phyloP scores from a whole-genome alignment of 1,140 invertebrate genomes.

The Procambarus virginalis region DNA sequence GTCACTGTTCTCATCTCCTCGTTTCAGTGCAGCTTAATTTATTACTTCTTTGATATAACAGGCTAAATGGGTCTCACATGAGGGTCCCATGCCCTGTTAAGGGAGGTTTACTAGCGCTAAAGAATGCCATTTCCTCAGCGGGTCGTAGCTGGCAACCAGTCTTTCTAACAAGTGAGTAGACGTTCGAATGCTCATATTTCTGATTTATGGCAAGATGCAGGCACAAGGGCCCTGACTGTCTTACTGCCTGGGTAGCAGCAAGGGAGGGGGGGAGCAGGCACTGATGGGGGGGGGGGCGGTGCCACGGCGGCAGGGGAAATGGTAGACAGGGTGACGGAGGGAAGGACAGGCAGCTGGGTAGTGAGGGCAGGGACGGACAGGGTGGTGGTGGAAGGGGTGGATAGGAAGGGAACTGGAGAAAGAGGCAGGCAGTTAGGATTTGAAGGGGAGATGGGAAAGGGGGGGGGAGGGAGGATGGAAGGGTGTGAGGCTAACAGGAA shows the following conservation, averaged over 20 bases:
- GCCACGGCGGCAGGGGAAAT: not conserved
- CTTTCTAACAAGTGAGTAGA: constrained; percentile 25
- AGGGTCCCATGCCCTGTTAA: not conserved
- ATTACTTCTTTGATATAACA: constrained; percentile 36
- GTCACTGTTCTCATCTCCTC: constrained; percentile 23
- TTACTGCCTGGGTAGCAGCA: not conserved
- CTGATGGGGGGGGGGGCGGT: not conserved
- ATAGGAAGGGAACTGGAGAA: too few relatives aligned
- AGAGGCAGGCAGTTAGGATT: too few relatives aligned
- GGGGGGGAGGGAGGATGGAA: too few relatives aligned
- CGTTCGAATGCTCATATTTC: constrained; percentile 60
- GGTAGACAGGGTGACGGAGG: not conserved
- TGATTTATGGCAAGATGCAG: constrained; percentile 64
- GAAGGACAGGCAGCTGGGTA: too few relatives aligned
- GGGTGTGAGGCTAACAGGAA: too few relatives aligned
- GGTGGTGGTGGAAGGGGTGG: too few relatives aligned
- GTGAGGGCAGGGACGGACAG: too few relatives aligned
- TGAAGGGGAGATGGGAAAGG: too few relatives aligned
- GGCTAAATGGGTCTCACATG: constrained; percentile 14
- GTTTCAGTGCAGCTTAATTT: constrained; percentile 44
- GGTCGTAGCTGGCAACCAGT: constrained; percentile 30
- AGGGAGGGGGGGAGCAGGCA: not conserved
- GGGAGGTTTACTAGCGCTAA: constrained; percentile 13
- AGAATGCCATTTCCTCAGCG: not conserved
- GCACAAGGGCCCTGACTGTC: constrained; percentile 52